These are phyloP conservation scores for Drosophila suzukii DNA, from an alignment of 1,140 invertebrate species.

Conservation along the genomic window DNA sequence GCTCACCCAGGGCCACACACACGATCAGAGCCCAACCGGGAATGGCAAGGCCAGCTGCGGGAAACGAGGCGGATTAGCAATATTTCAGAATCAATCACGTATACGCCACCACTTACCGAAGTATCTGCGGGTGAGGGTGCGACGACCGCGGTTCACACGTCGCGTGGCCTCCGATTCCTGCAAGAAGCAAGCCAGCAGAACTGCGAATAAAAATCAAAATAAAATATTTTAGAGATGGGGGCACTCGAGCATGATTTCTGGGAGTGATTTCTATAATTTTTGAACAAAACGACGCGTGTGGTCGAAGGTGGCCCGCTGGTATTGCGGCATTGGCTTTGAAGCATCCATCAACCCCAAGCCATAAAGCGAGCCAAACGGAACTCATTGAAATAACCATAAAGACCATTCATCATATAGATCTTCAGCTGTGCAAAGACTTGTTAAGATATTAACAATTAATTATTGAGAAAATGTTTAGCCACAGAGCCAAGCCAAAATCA, in stretches of 20 bases:
- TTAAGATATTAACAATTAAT: constrained; percentile 82
- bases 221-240: constrained; percentile 11
- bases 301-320: constrained; percentile 25
- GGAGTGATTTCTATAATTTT: constrained; percentile 19
- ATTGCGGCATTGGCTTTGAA: constrained; percentile 48
- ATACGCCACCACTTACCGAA: constrained; percentile 87
- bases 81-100: constrained; percentile 2
- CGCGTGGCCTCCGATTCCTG: constrained; percentile 89
- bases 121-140: constrained; percentile 90
- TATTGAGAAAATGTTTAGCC: constrained; percentile 71
- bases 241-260: constrained; percentile 27
- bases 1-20: constrained; percentile 88
- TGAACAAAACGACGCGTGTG: constrained; percentile 43
- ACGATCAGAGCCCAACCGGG: constrained; percentile 90
- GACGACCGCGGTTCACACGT: constrained; percentile 90
- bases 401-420: constrained; percentile 72
- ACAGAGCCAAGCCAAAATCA: constrained; percentile 23
- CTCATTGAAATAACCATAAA: constrained; percentile 53
- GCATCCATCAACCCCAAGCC: constrained; percentile 44
- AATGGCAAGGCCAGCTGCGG: constrained; percentile 87
- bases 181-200: constrained; percentile 85
- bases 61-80: constrained; percentile 54
- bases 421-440: constrained; percentile 51
- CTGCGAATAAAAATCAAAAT: constrained; percentile 42
- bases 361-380: constrained; percentile 59